Conservation (phyloP, 1,140 invertebrate genomes). For the Lepidurus arcticus region DNA sequence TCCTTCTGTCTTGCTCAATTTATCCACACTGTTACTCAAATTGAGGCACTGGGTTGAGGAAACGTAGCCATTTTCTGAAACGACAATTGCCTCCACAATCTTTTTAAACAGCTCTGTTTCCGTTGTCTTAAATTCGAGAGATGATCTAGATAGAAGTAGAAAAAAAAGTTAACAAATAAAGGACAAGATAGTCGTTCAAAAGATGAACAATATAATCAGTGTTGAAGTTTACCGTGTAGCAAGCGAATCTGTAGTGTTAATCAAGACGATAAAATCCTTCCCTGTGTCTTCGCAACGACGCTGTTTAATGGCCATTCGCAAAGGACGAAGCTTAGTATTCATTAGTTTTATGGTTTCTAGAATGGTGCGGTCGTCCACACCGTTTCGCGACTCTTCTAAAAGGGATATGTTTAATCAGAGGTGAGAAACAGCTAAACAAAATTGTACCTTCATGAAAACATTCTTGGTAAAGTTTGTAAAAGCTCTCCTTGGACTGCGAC, state of each 20-base stretch:
- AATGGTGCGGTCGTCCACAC: not conserved
- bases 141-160: constrained; percentile 4
- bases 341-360: not conserved
- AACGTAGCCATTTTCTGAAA: constrained; percentile 7
- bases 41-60: constrained; percentile 32
- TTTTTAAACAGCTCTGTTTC: constrained; percentile 30
- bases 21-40: not conserved
- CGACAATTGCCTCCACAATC: constrained; percentile 29
- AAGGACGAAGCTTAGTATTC: constrained; percentile 16
- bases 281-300: constrained; percentile 32
- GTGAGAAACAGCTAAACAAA: not conserved
- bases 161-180: constrained; percentile 15
- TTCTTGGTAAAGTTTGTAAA: not conserved
- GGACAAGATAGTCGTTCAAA: too few relatives aligned
- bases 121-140: not conserved
- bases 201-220: not conserved
- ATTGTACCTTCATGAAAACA: not conserved
- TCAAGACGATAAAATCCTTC: constrained; percentile 26
- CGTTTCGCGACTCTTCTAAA: not conserved
- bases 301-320: constrained; percentile 22
- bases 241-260: constrained; percentile 10
- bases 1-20: constrained; percentile 29
- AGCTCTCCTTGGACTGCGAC: not conserved
- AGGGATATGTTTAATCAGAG: not conserved
- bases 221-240: constrained; percentile 26